Evolutionary conservation across 2,797 vertebrate species (phyloP).

Genomic region (Lacerta viridis): DNA sequence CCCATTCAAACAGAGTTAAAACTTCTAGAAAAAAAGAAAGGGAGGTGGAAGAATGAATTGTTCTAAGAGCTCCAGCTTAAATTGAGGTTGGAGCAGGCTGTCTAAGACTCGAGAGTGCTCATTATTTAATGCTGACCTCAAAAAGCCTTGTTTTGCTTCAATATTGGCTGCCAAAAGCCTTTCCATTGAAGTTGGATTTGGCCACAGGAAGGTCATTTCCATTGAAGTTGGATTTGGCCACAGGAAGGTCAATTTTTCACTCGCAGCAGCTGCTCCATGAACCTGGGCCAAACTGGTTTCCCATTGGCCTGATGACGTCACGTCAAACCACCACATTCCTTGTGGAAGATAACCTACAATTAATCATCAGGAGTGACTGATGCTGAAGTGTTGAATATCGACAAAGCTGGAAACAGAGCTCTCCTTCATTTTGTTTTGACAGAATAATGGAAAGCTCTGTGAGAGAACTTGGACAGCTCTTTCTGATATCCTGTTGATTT

Average conservation of each 20-base stretch:
- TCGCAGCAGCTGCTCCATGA: constrained; percentile 53
- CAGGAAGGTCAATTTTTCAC: constrained; percentile 39
- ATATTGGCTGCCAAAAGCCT: constrained; percentile 49
- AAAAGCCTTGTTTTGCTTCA: constrained; percentile 34
- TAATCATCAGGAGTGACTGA: neutral
- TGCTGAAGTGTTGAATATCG: neutral
- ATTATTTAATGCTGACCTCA: constrained; percentile 57
- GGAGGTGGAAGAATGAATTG: neutral
- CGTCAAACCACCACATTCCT: neutral
- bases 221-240: too few relatives aligned
- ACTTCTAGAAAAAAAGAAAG: neutral
- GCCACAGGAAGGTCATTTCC: constrained; percentile 27
- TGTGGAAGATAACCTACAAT: constrained; percentile 36
- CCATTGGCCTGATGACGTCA: neutral
- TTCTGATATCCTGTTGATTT: neutral
- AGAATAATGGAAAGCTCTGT: neutral
- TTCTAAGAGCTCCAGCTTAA: neutral
- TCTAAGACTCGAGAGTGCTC: constrained; percentile 26
- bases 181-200: constrained; percentile 23
- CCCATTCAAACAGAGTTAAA: neutral
- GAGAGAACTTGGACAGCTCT: constrained; percentile 1
- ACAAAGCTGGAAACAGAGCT: neutral
- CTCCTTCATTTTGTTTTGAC: constrained; percentile 26
- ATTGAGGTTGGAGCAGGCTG: constrained; percentile 46
- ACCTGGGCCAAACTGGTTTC: constrained; percentile 17